These are phyloP conservation scores for Gadopsis marmoratus DNA, from an alignment of 2,797 vertebrate species.

Conservation along the genomic window DNA sequence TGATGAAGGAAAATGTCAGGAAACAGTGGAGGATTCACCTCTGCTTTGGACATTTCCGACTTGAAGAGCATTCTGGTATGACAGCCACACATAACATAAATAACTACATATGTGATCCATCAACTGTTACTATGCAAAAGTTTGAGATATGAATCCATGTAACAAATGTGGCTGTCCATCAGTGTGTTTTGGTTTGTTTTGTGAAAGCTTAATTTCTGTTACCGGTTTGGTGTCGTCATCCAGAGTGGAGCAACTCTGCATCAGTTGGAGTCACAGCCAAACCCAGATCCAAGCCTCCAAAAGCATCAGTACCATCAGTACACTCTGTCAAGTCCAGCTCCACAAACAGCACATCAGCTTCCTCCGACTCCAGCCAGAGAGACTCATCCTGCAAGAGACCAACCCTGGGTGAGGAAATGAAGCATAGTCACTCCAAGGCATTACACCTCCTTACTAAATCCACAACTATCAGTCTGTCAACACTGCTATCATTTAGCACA, in stretches of 20 bases:
- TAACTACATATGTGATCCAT: background rate
- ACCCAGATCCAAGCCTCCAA: conserved; percentile 59
- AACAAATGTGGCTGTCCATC: background rate
- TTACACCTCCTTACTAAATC: background rate
- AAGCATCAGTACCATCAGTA: conserved; percentile 68
- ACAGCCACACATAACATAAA: background rate
- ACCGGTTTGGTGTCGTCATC: conserved; percentile 39
- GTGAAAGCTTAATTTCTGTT: background rate
- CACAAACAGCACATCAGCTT: conserved; percentile 84
- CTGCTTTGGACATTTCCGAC: conserved; percentile 81
- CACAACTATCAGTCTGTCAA: background rate
- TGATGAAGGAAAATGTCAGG: conserved; percentile 85
- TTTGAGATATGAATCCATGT: background rate
- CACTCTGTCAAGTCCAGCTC: conserved; percentile 79
- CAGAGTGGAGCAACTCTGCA: conserved; percentile 87
- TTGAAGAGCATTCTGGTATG: conserved; percentile 81
- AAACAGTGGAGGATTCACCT: conserved; percentile 84
- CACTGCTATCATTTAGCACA: background rate
- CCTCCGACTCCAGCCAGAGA: conserved; percentile 75
- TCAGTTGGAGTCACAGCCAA: conserved; percentile 64
- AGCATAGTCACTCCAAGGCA: background rate
- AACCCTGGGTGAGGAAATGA: conserved; percentile 66
- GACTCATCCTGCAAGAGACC: conserved; percentile 68
- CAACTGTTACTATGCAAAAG: background rate
- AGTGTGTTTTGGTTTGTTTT: background rate